Evolutionary conservation across 2,888 invertebrate species (phyloP).

Genomic region (Deilephila elpenor): DNA sequence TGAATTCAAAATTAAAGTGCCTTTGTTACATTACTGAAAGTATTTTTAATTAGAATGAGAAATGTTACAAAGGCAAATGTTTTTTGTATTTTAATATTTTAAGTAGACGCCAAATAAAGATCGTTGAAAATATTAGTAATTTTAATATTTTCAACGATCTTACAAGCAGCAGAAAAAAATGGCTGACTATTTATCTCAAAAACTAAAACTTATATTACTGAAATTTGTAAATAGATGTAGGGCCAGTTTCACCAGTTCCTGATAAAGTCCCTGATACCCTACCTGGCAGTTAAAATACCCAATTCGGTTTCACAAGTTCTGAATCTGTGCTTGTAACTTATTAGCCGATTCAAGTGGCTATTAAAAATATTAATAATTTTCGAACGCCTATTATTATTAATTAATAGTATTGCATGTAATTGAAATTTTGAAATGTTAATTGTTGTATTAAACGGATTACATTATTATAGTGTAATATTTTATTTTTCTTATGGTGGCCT

Average conservation of each 20-base stretch:
- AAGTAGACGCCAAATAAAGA: neutral
- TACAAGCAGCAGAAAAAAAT: neutral
- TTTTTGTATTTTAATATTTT: neutral
- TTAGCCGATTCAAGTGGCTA: no score
- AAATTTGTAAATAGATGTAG: neutral
- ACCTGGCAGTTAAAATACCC: no score
- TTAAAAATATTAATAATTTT: no score
- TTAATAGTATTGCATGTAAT: no score
- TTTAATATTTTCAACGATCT: neutral
- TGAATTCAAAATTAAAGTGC: slow-evolving; percentile 13
- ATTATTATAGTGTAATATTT: neutral
- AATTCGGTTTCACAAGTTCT: no score
- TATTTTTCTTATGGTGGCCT: neutral
- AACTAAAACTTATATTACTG: neutral
- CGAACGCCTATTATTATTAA: no score
- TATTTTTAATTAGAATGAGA: slow-evolving; percentile 9
- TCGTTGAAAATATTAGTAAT: neutral
- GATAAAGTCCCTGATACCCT: no score
- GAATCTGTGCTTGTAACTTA: no score
- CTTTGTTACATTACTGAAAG: neutral
- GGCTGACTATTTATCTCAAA: neutral
- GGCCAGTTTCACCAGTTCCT: no score
- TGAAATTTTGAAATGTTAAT: no score
- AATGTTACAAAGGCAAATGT: neutral
- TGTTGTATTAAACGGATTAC: no score